phyloP scores from a whole-genome alignment of 1,140 invertebrate genomes.

The Lordiphosa mommai region DNA sequence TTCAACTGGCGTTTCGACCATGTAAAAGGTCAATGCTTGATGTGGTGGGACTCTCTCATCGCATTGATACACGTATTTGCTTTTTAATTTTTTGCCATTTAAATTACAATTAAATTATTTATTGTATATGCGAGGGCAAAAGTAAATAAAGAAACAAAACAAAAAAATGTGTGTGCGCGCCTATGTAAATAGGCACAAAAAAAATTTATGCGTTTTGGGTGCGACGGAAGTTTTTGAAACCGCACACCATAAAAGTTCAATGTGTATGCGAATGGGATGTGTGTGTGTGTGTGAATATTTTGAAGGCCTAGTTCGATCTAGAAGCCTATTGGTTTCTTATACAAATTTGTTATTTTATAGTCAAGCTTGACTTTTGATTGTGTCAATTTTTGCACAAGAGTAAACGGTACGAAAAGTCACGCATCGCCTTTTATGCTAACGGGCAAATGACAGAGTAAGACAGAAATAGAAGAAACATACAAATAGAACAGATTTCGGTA shows the following conservation, averaged over 20 bases:
- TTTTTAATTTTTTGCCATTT: constrained; percentile 42
- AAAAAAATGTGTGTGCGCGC: constrained; percentile 15
- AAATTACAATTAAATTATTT: constrained; percentile 63
- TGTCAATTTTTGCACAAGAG: no score
- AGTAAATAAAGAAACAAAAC: background rate
- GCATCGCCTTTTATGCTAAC: no score
- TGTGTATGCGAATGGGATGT: constrained; percentile 29
- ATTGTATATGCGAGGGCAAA: constrained; percentile 15
- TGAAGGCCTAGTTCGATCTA: no score
- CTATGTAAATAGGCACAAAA: constrained; percentile 43
- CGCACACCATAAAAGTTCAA: constrained; percentile 43
- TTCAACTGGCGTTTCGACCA: background rate
- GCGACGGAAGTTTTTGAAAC: constrained; percentile 33
- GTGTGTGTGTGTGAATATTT: constrained; percentile 6
- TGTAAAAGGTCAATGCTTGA: constrained; percentile 56
- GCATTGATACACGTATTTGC: constrained; percentile 44
- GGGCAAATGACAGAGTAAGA: no score
- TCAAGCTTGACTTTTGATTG: no score
- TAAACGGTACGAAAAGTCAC: no score
- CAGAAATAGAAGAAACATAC: no score
- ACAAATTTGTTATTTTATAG: no score
- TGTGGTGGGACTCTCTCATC: background rate
- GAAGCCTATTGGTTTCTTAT: no score
- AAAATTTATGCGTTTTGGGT: constrained; percentile 29
- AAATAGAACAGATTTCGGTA: no score